These are phyloP conservation scores for Ruditapes philippinarum DNA, from an alignment of 1,140 invertebrate species.

Conservation along the genomic window DNA sequence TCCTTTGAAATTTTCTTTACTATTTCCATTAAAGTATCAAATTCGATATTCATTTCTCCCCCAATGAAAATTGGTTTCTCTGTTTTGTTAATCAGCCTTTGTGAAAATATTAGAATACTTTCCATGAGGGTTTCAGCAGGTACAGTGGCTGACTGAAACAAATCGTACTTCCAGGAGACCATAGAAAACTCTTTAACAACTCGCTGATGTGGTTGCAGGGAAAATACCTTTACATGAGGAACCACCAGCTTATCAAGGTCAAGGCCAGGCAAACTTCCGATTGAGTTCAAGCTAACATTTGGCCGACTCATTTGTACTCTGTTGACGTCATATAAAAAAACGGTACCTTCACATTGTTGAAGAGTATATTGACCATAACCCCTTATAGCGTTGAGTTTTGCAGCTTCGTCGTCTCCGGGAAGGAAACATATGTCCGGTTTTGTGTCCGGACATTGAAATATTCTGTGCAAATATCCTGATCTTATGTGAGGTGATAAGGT, in stretches of 20 bases:
- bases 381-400: background rate
- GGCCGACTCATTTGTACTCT: slow-evolving; percentile 12
- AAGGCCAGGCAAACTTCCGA: slow-evolving; percentile 8
- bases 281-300: slow-evolving; percentile 12
- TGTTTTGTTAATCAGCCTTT: background rate
- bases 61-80: slow-evolving; percentile 45
- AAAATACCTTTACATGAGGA: slow-evolving; percentile 12
- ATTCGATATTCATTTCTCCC: slow-evolving; percentile 37
- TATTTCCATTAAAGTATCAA: background rate
- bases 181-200: slow-evolving; percentile 46
- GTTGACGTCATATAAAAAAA: slow-evolving; percentile 34
- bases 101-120: slow-evolving; percentile 34
- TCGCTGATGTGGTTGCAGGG: background rate
- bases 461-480: background rate
- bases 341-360: slow-evolving; percentile 17
- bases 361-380: slow-evolving; percentile 24
- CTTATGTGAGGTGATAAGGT: background rate
- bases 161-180: slow-evolving; percentile 42
- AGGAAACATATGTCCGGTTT: slow-evolving; percentile 45
- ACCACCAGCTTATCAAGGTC: slow-evolving; percentile 33
- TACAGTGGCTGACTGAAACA: background rate
- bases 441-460: background rate
- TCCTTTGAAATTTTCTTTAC: slow-evolving; percentile 33
- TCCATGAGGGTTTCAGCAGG: background rate
- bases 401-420: slow-evolving; percentile 37